Percentiles rank a stretch among this genome's conserved stretches.
These are phyloP conservation scores for Neolamprologus toae DNA, from an alignment of 2,113 vertebrate genomes.

Conservation along the genomic window DNA sequence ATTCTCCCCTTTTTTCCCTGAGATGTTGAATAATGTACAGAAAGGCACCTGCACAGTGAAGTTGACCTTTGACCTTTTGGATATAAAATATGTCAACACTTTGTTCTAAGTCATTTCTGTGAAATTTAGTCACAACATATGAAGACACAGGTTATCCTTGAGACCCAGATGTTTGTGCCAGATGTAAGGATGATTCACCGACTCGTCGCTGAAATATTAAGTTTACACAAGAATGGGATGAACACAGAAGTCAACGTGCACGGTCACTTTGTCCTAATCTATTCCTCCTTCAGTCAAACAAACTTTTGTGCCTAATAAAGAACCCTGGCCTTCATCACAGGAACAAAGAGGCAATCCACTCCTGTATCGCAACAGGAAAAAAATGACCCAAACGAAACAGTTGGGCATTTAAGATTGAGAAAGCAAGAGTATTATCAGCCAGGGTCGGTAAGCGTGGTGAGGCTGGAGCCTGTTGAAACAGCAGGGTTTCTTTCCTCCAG, in stretches of 20 bases:
- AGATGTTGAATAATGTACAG: neutral
- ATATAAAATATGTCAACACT: neutral
- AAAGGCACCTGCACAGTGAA: neutral
- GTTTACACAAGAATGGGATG: neutral
- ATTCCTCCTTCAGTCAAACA: neutral
- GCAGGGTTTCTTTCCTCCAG: constrained; percentile 36
- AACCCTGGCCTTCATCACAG: neutral
- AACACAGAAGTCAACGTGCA: neutral
- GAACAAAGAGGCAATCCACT: neutral
- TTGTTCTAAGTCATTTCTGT: neutral
- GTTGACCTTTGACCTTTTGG: neutral
- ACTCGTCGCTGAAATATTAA: rapidly evolving
- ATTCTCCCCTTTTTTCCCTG: neutral
- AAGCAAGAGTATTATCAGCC: constrained; percentile 32
- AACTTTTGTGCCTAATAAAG: neutral
- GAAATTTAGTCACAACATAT: neutral
- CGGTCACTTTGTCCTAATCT: neutral
- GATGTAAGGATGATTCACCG: neutral
- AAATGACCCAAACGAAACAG: constrained; percentile 3
- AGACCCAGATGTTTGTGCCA: neutral
- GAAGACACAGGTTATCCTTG: neutral
- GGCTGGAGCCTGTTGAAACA: constrained; percentile 38
- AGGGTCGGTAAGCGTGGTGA: constrained; percentile 15
- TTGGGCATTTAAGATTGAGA: neutral
- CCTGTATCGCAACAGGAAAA: neutral